Percentiles rank a stretch among this genome's conserved stretches.
These are phyloP conservation scores for Muntiacus reevesi DNA, from an alignment of 2,113 vertebrate species.

Conservation along the genomic window DNA sequence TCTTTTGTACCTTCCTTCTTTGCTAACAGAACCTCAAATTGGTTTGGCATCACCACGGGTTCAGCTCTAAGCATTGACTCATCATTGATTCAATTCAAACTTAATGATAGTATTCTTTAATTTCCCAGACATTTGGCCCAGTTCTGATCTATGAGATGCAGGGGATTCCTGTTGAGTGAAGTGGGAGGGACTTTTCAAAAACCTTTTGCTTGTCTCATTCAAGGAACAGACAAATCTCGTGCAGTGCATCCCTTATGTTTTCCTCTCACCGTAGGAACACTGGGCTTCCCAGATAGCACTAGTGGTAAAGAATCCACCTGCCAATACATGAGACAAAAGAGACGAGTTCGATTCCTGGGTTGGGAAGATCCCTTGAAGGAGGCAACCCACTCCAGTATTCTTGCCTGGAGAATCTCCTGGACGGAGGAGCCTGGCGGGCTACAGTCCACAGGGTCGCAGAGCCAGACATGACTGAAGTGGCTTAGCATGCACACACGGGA, in stretches of 20 bases:
- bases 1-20: not conserved
- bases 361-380: not conserved
- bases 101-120: not conserved
- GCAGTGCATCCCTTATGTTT: not conserved
- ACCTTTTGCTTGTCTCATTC: not conserved
- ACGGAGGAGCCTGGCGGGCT: not conserved
- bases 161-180: too few relatives aligned
- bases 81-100: too few relatives aligned
- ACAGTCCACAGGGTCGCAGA: fast-evolving
- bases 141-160: not conserved
- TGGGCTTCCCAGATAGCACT: not conserved
- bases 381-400: not conserved
- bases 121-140: not conserved
- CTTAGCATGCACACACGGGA: not conserved
- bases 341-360: not conserved
- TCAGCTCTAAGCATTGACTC: not conserved
- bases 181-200: not conserved
- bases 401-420: not conserved
- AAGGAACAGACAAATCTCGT: not conserved
- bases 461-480: not conserved
- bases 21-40: not conserved
- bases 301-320: not conserved
- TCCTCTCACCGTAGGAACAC: not conserved
- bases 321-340: not conserved
- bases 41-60: not conserved